Percentiles rank a stretch among this genome's conserved stretches.
Evolutionary conservation across 2,113 vertebrate genomes (phyloP).

Genomic region (Notechis scutatus): DNA sequence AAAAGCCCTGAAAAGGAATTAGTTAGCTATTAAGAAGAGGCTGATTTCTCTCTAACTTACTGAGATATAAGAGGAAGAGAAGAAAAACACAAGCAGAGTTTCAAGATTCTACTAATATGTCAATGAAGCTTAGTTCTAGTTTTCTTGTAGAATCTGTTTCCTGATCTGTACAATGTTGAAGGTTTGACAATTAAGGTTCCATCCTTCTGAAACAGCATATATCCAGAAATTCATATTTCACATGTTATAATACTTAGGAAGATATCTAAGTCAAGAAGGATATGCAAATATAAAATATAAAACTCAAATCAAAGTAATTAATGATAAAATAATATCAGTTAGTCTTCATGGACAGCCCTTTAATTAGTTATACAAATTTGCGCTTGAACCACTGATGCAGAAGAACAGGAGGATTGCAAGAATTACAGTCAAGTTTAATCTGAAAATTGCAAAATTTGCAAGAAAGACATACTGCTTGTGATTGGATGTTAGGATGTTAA

Average conservation of each 20-base stretch:
- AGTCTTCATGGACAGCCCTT: not conserved
- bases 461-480: not conserved
- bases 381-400: not conserved
- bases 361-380: not conserved
- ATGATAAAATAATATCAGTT: not conserved
- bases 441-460: not conserved
- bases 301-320: not conserved
- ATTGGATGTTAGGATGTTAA: not conserved
- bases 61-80: not conserved
- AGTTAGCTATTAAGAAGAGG: not conserved
- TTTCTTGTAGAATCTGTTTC: not conserved
- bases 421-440: not conserved
- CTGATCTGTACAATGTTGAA: not conserved
- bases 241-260: not conserved
- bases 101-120: not conserved
- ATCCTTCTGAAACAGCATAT: not conserved
- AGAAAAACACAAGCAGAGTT: not conserved
- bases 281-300: not conserved
- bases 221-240: not conserved
- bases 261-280: not conserved
- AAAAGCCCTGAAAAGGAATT: not conserved
- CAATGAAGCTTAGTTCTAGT: not conserved
- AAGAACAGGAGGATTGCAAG: not conserved
- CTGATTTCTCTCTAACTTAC: not conserved
- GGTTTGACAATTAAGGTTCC: not conserved